These are phyloP conservation scores for Ametastegia equiseti DNA, from an alignment of 2,888 invertebrate genomes.

Conservation along the genomic window DNA sequence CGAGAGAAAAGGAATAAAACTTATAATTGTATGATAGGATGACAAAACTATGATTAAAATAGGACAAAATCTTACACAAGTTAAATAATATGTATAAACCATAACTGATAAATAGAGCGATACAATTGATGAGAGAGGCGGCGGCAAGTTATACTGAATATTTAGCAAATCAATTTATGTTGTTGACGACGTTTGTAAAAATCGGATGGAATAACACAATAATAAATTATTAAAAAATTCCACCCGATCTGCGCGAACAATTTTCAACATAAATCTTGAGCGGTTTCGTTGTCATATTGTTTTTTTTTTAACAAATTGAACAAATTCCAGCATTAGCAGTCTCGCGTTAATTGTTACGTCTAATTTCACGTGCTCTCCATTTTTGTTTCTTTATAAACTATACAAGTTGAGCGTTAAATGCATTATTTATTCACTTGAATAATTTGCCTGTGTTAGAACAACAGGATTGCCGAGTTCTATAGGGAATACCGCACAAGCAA, in stretches of 20 bases:
- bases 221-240: too few relatives aligned
- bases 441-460: not conserved
- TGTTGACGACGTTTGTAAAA: not conserved
- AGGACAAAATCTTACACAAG: constrained; percentile 17
- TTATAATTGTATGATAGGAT: not conserved
- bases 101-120: constrained; percentile 2
- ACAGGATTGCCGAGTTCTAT: not conserved
- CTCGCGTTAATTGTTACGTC: not conserved
- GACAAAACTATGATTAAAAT: constrained; percentile 11
- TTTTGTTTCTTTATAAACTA: not conserved
- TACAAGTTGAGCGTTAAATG: not conserved
- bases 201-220: not conserved
- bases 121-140: not conserved
- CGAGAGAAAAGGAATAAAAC: not conserved
- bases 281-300: not conserved
- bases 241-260: not conserved
- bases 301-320: not conserved
- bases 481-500: not conserved
- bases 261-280: not conserved
- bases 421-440: not conserved
- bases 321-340: not conserved
- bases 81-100: not conserved
- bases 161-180: not conserved
- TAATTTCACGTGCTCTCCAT: constrained; percentile 1
- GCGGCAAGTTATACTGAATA: not conserved